These are phyloP conservation scores for Thamnaconus septentrionalis DNA, from an alignment of 2,113 vertebrate genomes.

Conservation along the genomic window DNA sequence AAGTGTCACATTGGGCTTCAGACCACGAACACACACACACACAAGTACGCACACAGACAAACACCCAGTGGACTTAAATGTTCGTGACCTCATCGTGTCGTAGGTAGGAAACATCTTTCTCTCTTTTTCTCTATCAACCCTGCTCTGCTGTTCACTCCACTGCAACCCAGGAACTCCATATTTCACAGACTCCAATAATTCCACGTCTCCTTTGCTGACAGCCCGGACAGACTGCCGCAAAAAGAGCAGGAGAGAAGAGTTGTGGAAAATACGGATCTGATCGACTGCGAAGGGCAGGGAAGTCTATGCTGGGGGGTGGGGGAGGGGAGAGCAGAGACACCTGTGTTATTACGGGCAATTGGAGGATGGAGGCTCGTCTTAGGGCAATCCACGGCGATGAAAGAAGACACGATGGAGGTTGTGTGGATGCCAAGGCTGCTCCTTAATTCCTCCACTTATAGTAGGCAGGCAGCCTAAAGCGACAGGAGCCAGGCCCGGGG, in stretches of 20 bases:
- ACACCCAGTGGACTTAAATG: conserved; percentile 23
- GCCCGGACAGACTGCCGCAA: conserved; percentile 10
- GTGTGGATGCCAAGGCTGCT: conserved; percentile 32
- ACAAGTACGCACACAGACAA: not conserved
- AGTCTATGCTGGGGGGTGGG: not conserved
- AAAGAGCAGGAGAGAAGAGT: conserved; percentile 10
- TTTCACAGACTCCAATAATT: conserved; percentile 48
- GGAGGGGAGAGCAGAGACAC: conserved; percentile 10
- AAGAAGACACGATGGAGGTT: conserved; percentile 12
- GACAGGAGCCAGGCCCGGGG: conserved; percentile 5
- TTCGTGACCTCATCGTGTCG: conserved; percentile 25
- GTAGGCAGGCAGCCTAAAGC: conserved; percentile 15
- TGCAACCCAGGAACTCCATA: conserved; percentile 40
- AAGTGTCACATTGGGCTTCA: conserved; percentile 33
- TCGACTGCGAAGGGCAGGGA: conserved; percentile 24
- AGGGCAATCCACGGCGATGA: too few relatives aligned
- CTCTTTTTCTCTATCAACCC: conserved; percentile 20
- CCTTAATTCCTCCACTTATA: conserved; percentile 17
- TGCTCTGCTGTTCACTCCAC: conserved; percentile 15
- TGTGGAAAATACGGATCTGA: conserved; percentile 49
- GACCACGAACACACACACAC: not conserved
- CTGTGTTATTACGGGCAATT: too few relatives aligned
- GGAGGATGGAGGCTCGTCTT: too few relatives aligned
- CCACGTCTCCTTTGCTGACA: conserved; percentile 35
- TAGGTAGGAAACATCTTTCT: conserved; percentile 15